A percentile compares a stretch with the other conserved stretches of the same genome.
phyloP scores from a whole-genome alignment of 1,140 invertebrate genomes.

The Drosophila tani region DNA sequence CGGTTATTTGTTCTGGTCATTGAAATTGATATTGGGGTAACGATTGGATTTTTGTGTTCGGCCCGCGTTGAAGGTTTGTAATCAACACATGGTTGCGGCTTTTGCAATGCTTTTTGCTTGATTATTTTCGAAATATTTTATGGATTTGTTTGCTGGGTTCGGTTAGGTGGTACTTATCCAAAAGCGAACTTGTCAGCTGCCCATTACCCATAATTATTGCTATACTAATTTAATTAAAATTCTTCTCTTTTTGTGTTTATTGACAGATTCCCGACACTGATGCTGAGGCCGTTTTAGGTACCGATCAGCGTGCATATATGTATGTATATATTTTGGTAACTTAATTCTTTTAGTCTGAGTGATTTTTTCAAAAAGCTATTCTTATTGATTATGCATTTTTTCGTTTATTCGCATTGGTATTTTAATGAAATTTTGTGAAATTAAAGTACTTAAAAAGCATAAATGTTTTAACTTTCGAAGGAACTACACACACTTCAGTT shows the following conservation, averaged over 20 bases:
- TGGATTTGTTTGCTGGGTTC: constrained; percentile 17
- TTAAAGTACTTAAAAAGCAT: too few species aligned
- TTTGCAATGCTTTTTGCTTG: constrained; percentile 64
- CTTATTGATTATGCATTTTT: too few species aligned
- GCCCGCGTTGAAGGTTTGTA: constrained; percentile 55
- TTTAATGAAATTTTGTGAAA: too few species aligned
- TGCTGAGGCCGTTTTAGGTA: background rate
- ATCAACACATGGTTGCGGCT: constrained; percentile 78
- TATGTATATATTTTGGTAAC: background rate
- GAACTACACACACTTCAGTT: too few species aligned
- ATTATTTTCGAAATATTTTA: constrained; percentile 67
- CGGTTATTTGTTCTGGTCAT: constrained; percentile 78
- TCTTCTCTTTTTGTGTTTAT: constrained; percentile 2
- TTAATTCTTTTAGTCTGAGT: background rate
- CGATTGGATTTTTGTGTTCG: constrained; percentile 43
- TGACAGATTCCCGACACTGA: constrained; percentile 4
- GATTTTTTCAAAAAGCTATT: too few species aligned
- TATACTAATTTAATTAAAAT: constrained; percentile 56
- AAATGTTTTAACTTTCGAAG: too few species aligned
- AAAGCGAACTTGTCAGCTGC: constrained; percentile 35
- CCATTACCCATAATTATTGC: constrained; percentile 54
- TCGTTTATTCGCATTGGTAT: too few species aligned
- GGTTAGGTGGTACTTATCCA: constrained; percentile 24
- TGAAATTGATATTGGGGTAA: constrained; percentile 67
- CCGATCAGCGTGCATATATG: too few species aligned